phyloP scores from a whole-genome alignment of 2,113 vertebrate species.

The Tetraodon nigroviridis region DNA sequence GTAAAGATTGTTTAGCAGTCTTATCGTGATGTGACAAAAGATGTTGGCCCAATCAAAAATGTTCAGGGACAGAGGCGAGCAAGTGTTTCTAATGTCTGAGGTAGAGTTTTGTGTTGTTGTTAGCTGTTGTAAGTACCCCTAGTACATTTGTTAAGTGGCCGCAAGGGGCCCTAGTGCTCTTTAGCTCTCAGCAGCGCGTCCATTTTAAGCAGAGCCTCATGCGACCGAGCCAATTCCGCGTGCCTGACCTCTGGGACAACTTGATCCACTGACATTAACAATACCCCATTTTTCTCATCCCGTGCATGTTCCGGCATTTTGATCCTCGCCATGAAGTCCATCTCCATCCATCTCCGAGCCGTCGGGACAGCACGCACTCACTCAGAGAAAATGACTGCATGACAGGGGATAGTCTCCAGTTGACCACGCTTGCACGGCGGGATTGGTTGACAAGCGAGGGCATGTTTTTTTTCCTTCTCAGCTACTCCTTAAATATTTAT shows the following conservation, averaged over 20 bases:
- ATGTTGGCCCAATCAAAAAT: background rate
- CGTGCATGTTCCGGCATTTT: slow-evolving; percentile 42
- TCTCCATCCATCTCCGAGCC: slow-evolving; percentile 36
- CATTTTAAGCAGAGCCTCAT: slow-evolving; percentile 13
- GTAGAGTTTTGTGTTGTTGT: background rate
- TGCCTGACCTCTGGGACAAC: slow-evolving; percentile 27
- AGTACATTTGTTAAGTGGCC: slow-evolving; percentile 10
- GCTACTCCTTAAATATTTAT: slow-evolving; percentile 71
- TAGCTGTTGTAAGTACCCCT: slow-evolving; percentile 4
- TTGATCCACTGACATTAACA: slow-evolving; percentile 40
- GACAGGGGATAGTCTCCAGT: slow-evolving; percentile 38
- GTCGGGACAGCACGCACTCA: slow-evolving; percentile 34
- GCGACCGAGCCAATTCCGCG: slow-evolving; percentile 20
- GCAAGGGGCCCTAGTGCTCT: slow-evolving; percentile 1
- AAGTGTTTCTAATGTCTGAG: background rate
- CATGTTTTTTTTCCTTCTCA: slow-evolving; percentile 29
- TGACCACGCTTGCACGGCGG: slow-evolving; percentile 17
- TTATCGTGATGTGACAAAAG: background rate
- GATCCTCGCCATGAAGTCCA: slow-evolving; percentile 38
- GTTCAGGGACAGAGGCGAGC: background rate
- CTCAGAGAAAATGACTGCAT: slow-evolving; percentile 53
- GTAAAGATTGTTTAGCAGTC: too few species aligned
- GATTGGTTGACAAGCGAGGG: slow-evolving; percentile 32
- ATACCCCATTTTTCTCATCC: slow-evolving; percentile 16
- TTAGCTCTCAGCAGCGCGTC: slow-evolving; percentile 16